These are phyloP conservation scores for Belgica antarctica DNA, from an alignment of 2,888 invertebrate genomes.

Conservation along the genomic window DNA sequence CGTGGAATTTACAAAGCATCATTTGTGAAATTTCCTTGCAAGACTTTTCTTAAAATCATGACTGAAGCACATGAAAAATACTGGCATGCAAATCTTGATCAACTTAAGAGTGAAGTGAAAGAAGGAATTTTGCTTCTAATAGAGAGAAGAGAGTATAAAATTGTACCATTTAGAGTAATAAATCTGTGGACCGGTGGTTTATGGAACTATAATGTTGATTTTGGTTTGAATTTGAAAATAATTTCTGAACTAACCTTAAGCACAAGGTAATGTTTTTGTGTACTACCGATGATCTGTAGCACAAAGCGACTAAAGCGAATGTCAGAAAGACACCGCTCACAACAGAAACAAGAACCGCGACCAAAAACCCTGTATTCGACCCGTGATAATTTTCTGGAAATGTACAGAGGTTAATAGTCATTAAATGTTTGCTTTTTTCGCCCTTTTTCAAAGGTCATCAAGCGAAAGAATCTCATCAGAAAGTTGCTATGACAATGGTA, in stretches of 20 bases:
- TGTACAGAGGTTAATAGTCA: constrained; percentile 40
- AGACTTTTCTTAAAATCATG: no score
- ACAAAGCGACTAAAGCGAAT: constrained; percentile 98
- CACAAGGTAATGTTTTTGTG: constrained; percentile 98
- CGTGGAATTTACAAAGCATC: no score
- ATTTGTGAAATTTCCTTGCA: no score
- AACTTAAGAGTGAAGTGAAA: no score
- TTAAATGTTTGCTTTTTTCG: constrained; percentile 11
- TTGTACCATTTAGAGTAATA: no score
- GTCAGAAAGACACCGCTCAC: constrained; percentile 98
- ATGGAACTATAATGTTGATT: neutral
- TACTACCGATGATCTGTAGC: constrained; percentile 99
- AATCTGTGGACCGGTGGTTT: neutral
- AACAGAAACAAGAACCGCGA: constrained; percentile 96
- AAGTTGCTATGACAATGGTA: constrained; percentile 40
- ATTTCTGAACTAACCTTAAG: constrained; percentile 85
- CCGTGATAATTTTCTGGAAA: constrained; percentile 91
- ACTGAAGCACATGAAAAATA: no score
- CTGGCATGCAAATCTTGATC: no score
- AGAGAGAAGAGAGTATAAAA: no score
- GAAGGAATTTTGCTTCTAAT: no score
- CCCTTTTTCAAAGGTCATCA: no score
- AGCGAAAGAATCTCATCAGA: neutral
- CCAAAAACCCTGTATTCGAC: constrained; percentile 96
- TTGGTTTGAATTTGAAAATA: neutral